Conservation (phyloP, 2,888 invertebrate species). For the Strigamia crassipes region DNA sequence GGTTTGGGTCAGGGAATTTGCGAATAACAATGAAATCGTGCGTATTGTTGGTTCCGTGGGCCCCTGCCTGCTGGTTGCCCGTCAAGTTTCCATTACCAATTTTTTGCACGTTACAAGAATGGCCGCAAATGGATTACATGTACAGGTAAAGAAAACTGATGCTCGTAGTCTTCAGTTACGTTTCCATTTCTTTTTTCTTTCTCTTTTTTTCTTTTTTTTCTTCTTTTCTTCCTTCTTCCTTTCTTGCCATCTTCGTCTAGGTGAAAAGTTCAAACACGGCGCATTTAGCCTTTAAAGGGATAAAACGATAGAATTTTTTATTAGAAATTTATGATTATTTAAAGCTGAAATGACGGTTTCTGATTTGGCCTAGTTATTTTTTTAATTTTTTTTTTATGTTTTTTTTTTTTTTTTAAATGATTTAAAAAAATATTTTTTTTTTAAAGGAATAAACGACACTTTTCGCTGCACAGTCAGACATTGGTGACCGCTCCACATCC, state of each 20-base stretch:
- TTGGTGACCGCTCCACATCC: constrained; percentile 1
- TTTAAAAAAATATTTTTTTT: too few species aligned
- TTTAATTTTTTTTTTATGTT: too few species aligned
- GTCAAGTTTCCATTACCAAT: neutral
- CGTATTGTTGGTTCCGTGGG: constrained; percentile 11
- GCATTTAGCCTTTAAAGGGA: neutral
- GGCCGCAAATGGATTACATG: constrained; percentile 7
- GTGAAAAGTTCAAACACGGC: neutral
- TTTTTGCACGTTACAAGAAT: constrained; percentile 11
- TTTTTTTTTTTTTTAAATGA: neutral
- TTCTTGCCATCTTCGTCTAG: neutral
- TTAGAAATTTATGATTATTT: neutral
- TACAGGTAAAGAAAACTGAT: neutral
- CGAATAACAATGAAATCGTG: constrained; percentile 24
- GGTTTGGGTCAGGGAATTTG: constrained; percentile 14
- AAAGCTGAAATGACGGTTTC: neutral
- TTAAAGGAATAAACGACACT: constrained; percentile 4
- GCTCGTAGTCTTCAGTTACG: neutral
- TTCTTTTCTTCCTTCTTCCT: neutral
- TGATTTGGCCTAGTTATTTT: neutral
- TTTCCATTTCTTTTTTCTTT: neutral
- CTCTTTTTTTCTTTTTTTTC: neutral
- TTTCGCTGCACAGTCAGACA: neutral
- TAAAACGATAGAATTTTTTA: neutral
- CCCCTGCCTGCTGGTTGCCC: neutral